Base-by-base conservation (phyloP, 2,113 vertebrate genomes). In the Oplegnathus fasciatus region DNA sequence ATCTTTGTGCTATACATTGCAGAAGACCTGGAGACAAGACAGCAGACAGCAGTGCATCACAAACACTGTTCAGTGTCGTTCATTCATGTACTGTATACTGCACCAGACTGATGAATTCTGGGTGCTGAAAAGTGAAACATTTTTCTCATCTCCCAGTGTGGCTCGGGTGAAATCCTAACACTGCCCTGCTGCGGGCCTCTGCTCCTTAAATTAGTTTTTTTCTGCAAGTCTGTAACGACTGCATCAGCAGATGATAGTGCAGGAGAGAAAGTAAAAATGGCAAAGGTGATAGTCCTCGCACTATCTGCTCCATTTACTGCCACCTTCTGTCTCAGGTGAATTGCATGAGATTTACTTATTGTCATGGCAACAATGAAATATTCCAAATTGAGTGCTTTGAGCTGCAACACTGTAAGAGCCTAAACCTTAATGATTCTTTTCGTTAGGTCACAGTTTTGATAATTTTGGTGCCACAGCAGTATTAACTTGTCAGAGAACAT, bases 351-450 rank as follows among this genome's bases (percentile, higher is more conserved):
- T 85, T 82, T 80, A 66, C 54, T 69, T 60, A 83, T 85, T 75
- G 81, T 78, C 86, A 88, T 85, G 82, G 79, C 68, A 80, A 90
- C 64, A 0, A 26, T 44, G 32, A 84, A 61, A 72, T 82, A 72
- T 60, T 86, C 74, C 55, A 44, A 4, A 60, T 55, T 48, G 30
- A n/a, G 30, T 66, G 73, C 24, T 37, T 18, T 66, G 37, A 66
- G 37, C 64, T 26, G 24, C n/a, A 28, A 7, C 15, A n/a, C 62
- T 42, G 37, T n/a, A 42, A 42, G 62, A 42, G 34, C 6, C 37
- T 32, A 18, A 60, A 32, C 58, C n/a, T n/a, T n/a, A n/a, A n/a
- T n/a, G n/a, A n/a, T n/a, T n/a, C n/a, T n/a, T 37, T 37, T 37
- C 34, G 34, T 37, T 37, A 37, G 34, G 34, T 37, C 34, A 37